These are phyloP conservation scores for Poecilia latipinna DNA, from an alignment of 2,113 vertebrate species.

Conservation along the genomic window DNA sequence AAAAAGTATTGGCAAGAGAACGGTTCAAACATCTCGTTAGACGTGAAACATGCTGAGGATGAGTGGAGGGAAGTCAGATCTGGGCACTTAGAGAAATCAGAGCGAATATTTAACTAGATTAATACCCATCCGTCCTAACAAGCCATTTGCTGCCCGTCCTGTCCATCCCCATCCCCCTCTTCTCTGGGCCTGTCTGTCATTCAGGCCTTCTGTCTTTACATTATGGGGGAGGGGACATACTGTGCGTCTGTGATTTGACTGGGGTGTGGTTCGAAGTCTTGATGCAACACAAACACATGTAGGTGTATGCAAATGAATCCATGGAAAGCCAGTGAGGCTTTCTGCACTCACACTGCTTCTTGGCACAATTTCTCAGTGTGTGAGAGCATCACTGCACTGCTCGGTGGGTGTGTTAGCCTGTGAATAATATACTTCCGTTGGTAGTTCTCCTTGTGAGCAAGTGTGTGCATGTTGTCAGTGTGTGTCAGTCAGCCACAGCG, in stretches of 20 bases:
- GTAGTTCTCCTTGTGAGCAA: constrained; percentile 28
- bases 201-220: constrained; percentile 43
- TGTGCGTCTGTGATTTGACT: constrained; percentile 25
- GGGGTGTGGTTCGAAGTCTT: constrained; percentile 44
- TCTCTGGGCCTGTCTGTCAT: constrained; percentile 38
- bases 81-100: neutral
- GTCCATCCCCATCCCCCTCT: constrained; percentile 36
- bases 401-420: constrained; percentile 56
- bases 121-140: constrained; percentile 24
- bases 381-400: constrained; percentile 35
- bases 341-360: constrained; percentile 35
- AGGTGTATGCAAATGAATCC: constrained; percentile 23
- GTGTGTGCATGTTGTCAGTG: constrained; percentile 19
- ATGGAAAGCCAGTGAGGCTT: neutral
- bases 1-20: no score
- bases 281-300: constrained; percentile 7
- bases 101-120: neutral
- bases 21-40: neutral
- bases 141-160: constrained; percentile 21
- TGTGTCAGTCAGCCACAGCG: constrained; percentile 71
- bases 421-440: constrained; percentile 61
- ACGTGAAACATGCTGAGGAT: neutral
- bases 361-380: constrained; percentile 48
- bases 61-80: neutral
- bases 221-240: constrained; percentile 41